Conservation (phyloP, 2,888 invertebrate genomes). For the Cremastinae sp. region DNA sequence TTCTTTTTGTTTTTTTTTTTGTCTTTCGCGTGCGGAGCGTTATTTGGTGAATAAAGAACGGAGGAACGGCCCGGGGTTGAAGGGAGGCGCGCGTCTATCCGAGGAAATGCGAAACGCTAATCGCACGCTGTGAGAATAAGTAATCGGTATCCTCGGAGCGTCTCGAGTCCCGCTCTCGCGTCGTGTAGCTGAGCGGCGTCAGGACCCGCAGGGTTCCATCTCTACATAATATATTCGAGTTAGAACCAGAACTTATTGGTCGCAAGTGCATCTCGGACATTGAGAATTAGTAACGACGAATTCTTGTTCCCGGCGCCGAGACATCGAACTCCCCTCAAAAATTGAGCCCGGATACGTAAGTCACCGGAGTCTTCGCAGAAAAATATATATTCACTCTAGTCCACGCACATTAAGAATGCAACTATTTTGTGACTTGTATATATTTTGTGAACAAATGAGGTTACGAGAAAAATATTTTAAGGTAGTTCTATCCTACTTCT, state of each 20-base stretch:
- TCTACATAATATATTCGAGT: slow-evolving; percentile 43
- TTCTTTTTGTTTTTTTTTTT: not conserved
- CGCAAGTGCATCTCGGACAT: slow-evolving; percentile 32
- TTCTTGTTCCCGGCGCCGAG: not conserved
- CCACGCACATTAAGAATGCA: too few species aligned
- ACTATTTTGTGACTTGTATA: too few species aligned
- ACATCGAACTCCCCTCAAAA: too few species aligned
- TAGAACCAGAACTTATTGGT: slow-evolving; percentile 53
- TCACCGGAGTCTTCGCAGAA: too few species aligned
- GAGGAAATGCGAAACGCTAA: slow-evolving; percentile 36
- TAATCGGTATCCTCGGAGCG: slow-evolving; percentile 49
- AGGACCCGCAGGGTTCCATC: slow-evolving; percentile 57
- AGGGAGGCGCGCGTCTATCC: slow-evolving; percentile 25
- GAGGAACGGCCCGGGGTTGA: slow-evolving; percentile 26
- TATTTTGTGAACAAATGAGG: too few species aligned
- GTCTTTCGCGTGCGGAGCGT: slow-evolving; percentile 1
- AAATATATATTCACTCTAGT: too few species aligned
- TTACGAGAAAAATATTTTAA: too few species aligned
- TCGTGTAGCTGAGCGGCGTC: slow-evolving; percentile 41
- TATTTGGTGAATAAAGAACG: slow-evolving; percentile 9
- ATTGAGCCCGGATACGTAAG: too few species aligned
- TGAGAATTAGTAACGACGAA: slow-evolving; percentile 50
- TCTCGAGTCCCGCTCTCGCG: not conserved
- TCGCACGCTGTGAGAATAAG: slow-evolving; percentile 61
- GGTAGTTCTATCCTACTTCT: too few species aligned